Percentiles rank a stretch among this genome's conserved stretches.
phyloP scores from a whole-genome alignment of 1,140 invertebrate species.

The Globodera ellingtonae region DNA sequence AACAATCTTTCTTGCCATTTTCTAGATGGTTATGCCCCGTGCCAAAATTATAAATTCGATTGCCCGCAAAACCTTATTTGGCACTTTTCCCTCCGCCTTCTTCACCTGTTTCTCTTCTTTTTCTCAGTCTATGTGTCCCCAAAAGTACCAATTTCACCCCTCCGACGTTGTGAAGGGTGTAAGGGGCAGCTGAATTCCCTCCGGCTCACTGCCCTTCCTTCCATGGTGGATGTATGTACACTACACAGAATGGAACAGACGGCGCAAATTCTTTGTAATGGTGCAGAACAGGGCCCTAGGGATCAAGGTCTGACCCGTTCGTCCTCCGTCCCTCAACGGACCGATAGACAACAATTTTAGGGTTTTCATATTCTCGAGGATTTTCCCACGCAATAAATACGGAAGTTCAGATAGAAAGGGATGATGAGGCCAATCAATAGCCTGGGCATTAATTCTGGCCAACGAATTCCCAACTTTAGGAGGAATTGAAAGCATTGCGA shows the following conservation, averaged over 20 bases:
- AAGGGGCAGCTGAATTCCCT: no score
- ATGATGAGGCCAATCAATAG: neutral
- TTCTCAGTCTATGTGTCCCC: no score
- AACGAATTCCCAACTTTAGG: constrained; percentile 58
- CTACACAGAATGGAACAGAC: constrained; percentile 3
- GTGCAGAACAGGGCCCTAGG: constrained; percentile 17
- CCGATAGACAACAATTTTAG: neutral
- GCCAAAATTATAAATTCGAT: no score
- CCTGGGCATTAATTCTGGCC: neutral
- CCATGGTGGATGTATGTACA: neutral
- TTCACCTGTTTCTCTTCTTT: no score
- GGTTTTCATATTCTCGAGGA: neutral
- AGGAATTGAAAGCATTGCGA: constrained; percentile 67
- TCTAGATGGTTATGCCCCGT: no score
- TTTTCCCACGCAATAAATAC: constrained; percentile 3
- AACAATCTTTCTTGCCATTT: no score
- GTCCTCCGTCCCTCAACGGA: neutral
- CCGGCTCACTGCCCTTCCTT: neutral
- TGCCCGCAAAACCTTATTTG: no score
- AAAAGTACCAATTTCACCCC: no score
- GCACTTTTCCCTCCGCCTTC: no score
- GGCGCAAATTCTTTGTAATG: constrained; percentile 21
- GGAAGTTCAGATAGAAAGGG: neutral
- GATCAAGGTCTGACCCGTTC: constrained; percentile 14
- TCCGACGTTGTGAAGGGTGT: no score